Percentiles rank a stretch among this genome's conserved stretches.
phyloP scores from a whole-genome alignment of 1,140 invertebrate genomes.

The Gyrodactylus bullatarudis region DNA sequence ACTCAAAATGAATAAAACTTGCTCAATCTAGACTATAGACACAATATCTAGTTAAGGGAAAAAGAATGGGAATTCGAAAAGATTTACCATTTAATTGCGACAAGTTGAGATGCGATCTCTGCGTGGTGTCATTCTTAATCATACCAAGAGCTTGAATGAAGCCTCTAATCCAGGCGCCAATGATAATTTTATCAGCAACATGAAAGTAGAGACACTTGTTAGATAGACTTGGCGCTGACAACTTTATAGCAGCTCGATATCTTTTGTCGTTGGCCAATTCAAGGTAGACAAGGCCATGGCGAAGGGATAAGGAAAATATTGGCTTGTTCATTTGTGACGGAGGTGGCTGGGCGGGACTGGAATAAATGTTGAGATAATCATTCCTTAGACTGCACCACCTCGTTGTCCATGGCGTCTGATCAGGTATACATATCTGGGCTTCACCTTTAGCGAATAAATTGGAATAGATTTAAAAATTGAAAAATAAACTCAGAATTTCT shows the following conservation, averaged over 20 bases:
- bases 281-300: background rate
- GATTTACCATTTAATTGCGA: no score
- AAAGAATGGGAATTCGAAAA: no score
- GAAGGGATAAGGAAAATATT: background rate
- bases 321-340: background rate
- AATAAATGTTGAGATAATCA: background rate
- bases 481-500: no score
- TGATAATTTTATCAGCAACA: background rate
- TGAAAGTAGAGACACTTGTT: background rate
- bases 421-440: background rate
- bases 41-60: no score
- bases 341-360: background rate
- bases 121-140: no score
- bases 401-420: background rate
- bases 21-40: no score
- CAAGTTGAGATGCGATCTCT: no score
- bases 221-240: background rate
- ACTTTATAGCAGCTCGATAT: background rate
- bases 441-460: no score
- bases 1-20: no score
- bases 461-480: no score
- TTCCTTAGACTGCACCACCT: background rate
- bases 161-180: background rate
- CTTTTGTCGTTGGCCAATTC: background rate
- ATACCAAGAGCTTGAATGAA: background rate